phyloP scores from a whole-genome alignment of 2,797 vertebrate genomes.

The Coreius guichenoti region DNA sequence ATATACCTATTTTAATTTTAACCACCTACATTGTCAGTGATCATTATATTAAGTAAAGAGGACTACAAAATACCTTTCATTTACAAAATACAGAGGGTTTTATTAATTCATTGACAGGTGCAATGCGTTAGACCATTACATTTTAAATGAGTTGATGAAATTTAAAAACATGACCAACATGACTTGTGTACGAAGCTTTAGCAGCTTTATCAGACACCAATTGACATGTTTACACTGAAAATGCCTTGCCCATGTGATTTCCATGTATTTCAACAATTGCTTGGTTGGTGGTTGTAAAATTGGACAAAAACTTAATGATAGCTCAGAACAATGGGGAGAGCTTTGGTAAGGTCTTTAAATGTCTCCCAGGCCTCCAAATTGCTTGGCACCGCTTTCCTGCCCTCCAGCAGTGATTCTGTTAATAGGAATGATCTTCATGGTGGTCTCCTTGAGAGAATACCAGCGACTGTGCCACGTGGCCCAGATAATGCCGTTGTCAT shows the following conservation, averaged over 20 bases:
- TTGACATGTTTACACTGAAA: not conserved
- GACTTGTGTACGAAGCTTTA: not conserved
- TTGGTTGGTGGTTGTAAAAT: too few relatives aligned
- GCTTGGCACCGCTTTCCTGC: slow-evolving; percentile 80
- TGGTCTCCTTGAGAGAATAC: slow-evolving; percentile 94
- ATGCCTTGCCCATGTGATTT: not conserved
- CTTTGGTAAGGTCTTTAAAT: slow-evolving; percentile 26
- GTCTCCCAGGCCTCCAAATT: slow-evolving; percentile 66
- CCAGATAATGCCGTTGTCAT: slow-evolving; percentile 95
- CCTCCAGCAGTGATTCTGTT: slow-evolving; percentile 75
- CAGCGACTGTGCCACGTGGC: slow-evolving; percentile 89
- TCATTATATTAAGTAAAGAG: not conserved
- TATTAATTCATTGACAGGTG: slow-evolving; percentile 5
- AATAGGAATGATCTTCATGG: slow-evolving; percentile 94
- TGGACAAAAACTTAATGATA: not conserved
- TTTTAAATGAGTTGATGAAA: not conserved
- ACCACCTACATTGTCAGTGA: not conserved
- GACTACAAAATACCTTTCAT: slow-evolving; percentile 26
- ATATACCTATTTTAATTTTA: not conserved
- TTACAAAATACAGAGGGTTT: slow-evolving; percentile 29
- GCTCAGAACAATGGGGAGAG: not conserved
- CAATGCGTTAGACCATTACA: not conserved
- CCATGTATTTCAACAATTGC: not conserved
- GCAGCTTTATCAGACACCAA: not conserved
- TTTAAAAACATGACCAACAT: not conserved